Percentiles rank a stretch among this genome's conserved stretches.
phyloP scores from a whole-genome alignment of 2,113 vertebrate genomes.

The Epinephelus fuscoguttatus region DNA sequence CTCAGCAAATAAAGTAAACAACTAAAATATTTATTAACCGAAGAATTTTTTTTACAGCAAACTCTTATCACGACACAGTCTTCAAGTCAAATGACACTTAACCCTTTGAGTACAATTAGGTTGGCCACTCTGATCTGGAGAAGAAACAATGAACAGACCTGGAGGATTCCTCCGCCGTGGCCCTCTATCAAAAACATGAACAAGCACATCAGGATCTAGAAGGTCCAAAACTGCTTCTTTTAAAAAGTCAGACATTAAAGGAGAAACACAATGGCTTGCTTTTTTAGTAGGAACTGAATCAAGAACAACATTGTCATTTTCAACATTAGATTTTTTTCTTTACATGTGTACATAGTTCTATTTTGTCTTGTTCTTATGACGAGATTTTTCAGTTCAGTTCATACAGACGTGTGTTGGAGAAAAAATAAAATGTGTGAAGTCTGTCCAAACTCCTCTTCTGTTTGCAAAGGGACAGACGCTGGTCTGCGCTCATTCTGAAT shows the following conservation, averaged over 20 bases:
- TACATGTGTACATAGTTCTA: conserved; percentile 65
- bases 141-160: conserved; percentile 48
- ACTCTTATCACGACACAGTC: conserved; percentile 81
- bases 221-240: conserved; percentile 48
- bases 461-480: conserved; percentile 8
- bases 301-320: conserved; percentile 62
- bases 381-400: conserved; percentile 46
- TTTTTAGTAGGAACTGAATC: conserved; percentile 51
- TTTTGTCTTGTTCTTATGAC: conserved; percentile 33
- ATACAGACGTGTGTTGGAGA: conserved; percentile 13
- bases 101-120: conserved; percentile 77
- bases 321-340: conserved; percentile 28
- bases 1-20: conserved; percentile 77
- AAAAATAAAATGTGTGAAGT: conserved; percentile 22
- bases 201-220: conserved; percentile 54
- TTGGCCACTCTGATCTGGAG: conserved; percentile 55
- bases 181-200: conserved; percentile 68
- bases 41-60: conserved; percentile 76
- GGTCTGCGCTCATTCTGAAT: neutral
- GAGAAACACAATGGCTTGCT: conserved; percentile 61
- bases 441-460: neutral
- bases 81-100: conserved; percentile 81
- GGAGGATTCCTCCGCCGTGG: conserved; percentile 22
- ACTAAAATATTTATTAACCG: conserved; percentile 84
- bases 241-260: conserved; percentile 65